Evolutionary conservation across 2,113 vertebrate genomes (phyloP).

Genomic region (Poeciliopsis retropinna): DNA sequence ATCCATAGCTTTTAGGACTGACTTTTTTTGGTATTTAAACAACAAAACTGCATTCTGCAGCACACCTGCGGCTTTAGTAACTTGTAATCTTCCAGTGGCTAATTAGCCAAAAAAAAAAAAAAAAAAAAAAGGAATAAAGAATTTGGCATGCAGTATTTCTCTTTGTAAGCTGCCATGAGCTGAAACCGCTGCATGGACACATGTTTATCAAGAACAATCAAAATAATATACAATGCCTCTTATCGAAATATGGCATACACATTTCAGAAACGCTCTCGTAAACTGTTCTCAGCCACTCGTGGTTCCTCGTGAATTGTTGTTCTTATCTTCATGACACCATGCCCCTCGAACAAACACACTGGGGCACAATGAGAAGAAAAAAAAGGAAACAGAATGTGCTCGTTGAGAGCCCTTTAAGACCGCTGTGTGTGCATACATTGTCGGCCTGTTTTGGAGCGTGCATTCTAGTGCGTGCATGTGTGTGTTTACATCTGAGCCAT

Average conservation of each 20-base stretch:
- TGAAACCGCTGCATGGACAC: slow-evolving; percentile 11
- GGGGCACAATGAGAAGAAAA: slow-evolving; percentile 62
- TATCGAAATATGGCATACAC: slow-evolving; percentile 66
- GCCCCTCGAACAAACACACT: slow-evolving; percentile 57
- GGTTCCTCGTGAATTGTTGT: slow-evolving; percentile 58
- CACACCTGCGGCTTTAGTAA: not conserved
- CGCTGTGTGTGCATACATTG: not conserved
- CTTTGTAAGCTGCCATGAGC: slow-evolving; percentile 24
- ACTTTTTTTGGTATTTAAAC: not conserved
- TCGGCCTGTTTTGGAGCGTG: slow-evolving; percentile 2
- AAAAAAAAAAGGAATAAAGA: not conserved
- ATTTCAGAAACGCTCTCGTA: slow-evolving; percentile 51
- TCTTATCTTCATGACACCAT: slow-evolving; percentile 72
- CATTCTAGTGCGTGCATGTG: not conserved
- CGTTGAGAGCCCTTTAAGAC: slow-evolving; percentile 50
- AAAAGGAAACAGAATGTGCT: slow-evolving; percentile 49
- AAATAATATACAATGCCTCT: slow-evolving; percentile 66
- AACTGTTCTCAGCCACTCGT: slow-evolving; percentile 56
- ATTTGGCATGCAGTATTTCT: not conserved
- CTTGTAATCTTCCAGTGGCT: slow-evolving; percentile 13
- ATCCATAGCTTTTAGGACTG: slow-evolving; percentile 13
- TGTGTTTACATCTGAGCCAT: slow-evolving; percentile 21
- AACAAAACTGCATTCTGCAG: not conserved
- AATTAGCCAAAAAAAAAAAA: not conserved
- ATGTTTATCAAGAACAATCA: slow-evolving; percentile 54